Base-by-base conservation (phyloP, 2,888 invertebrate species). In the Cotesia congregata region DNA sequence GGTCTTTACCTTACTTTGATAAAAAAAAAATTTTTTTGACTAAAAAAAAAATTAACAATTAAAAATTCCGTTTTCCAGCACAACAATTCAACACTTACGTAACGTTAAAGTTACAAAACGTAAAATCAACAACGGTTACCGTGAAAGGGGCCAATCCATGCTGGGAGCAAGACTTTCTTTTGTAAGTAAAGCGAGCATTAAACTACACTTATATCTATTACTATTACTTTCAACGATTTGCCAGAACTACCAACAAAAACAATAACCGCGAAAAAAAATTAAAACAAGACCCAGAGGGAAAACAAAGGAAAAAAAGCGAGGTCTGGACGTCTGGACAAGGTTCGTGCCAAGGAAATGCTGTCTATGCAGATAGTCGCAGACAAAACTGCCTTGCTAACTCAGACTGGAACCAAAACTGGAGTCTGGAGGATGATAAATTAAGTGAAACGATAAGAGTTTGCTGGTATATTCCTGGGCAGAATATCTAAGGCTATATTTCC, bases 131-230 rank as follows among this genome's bases (percentile, higher is more conserved):
- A 83, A 98, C 98, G 87, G 96, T 97, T 88, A 96, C 97, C 87
- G 98, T 98, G 84, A 97, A 97, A 93, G 98, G 98, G 89, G 94
- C 95, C 90, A 94, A 95, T 91, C 98, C 98, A 89, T 95, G 96
- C 91, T 98, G 98, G 98, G 98, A 98, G 91, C 98, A 98, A 92
- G 98, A 98, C 92, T 98, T 98, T 93, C 94, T 98, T 90, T 98
- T 98, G 98, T 98, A 92, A 97, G 97, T 96, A 90, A 30, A 30
- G 30, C 30, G 30, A 30, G 30, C 30, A 30, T 30, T 30, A 30
- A 30, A 30, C 3, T 3, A 30, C 30, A 30, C 30, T 30, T 30
- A 30, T 30, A 30, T 30, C 30, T 30, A 30, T 30, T 30, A 30
- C 30, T 30, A 30, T 30, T 30, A 30, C 3, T 30, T 30, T 3